These are phyloP conservation scores for Phrynocephalus guinanensis DNA, from an alignment of 2,797 vertebrate species.

Conservation along the genomic window DNA sequence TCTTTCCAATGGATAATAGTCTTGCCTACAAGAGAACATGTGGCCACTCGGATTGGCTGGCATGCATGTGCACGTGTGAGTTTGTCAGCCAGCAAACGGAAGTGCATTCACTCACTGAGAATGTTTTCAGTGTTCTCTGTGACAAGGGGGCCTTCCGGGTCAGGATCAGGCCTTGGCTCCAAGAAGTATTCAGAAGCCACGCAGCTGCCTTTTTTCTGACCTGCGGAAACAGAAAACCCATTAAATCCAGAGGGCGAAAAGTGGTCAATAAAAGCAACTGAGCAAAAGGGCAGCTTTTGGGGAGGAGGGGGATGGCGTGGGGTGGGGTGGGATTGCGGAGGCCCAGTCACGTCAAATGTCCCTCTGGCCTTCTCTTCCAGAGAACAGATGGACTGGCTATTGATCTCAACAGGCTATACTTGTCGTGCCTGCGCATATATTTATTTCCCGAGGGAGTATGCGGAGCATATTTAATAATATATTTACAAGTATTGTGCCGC, in stretches of 20 bases:
- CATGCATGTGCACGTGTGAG: too few species aligned
- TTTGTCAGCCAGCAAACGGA: background rate
- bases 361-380: background rate
- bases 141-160: slow-evolving; percentile 89
- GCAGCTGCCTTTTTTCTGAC: slow-evolving; percentile 82
- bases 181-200: slow-evolving; percentile 94
- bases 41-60: too few species aligned
- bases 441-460: background rate
- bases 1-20: too few species aligned
- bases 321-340: background rate
- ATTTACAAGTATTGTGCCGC: background rate
- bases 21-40: too few species aligned
- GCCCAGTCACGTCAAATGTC: background rate
- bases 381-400: background rate
- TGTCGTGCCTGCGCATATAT: background rate
- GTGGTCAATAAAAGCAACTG: background rate
- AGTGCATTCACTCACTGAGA: slow-evolving; percentile 86
- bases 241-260: background rate
- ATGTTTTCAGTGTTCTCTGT: slow-evolving; percentile 96
- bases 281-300: background rate
- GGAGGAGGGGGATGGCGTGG: background rate
- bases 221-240: slow-evolving; percentile 49
- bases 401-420: background rate
- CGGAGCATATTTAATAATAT: too few species aligned
- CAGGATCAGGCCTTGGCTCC: slow-evolving; percentile 74